phyloP scores from a whole-genome alignment of 2,888 invertebrate genomes.

The Yponomeuta malinellus region DNA sequence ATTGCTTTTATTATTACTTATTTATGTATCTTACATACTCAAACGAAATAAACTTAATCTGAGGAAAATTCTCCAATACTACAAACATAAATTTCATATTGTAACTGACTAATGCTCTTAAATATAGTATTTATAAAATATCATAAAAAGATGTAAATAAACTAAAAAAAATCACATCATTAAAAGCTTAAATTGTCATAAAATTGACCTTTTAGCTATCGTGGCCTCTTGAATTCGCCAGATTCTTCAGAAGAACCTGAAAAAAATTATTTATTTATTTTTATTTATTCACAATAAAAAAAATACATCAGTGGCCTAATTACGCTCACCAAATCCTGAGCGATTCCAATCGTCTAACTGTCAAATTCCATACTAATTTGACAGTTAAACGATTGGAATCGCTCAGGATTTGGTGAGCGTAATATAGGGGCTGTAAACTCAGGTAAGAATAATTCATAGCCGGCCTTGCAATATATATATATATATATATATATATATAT shows the following conservation, averaged over 20 bases:
- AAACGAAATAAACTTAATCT: not conserved
- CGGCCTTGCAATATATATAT: no score
- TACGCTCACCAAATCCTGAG: no score
- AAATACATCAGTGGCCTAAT: no score
- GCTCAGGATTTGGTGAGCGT: no score
- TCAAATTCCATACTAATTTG: no score
- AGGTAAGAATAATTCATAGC: no score
- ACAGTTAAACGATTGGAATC: no score
- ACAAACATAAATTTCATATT: constrained; percentile 40
- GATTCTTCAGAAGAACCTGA: constrained; percentile 70
- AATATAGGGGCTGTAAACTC: no score
- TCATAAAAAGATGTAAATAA: constrained; percentile 26
- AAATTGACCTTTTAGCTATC: constrained; percentile 37
- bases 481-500: no score
- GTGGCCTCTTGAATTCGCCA: constrained; percentile 63
- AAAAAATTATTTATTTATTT: constrained; percentile 8
- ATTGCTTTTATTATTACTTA: not conserved
- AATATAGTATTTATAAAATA: constrained; percentile 40
- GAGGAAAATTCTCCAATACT: not conserved
- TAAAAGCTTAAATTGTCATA: constrained; percentile 36
- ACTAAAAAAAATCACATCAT: constrained; percentile 60
- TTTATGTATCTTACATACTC: not conserved
- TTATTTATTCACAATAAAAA: not conserved
- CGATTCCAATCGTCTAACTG: no score
- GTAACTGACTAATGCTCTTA: constrained; percentile 65